Conservation (phyloP, 2,797 vertebrate species). For the Lophura swinhoii region DNA sequence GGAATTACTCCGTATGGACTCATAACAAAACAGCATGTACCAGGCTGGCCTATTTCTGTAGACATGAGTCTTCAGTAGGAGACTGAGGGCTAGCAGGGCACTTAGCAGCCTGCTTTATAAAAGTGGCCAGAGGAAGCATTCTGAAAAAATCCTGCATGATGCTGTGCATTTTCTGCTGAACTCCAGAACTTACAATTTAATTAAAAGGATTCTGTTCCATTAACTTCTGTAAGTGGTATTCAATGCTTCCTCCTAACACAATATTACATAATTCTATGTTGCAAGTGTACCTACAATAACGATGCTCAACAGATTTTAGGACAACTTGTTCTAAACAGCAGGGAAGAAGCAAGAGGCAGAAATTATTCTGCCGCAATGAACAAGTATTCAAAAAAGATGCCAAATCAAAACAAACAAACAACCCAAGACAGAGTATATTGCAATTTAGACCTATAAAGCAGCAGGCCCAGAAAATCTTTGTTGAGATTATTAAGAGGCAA, state of each 20-base stretch:
- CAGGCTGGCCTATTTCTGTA: background rate
- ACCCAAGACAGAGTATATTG: background rate
- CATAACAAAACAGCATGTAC: background rate
- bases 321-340: background rate
- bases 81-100: background rate
- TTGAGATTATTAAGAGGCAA: background rate
- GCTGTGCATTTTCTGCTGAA: background rate
- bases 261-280: background rate
- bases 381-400: background rate
- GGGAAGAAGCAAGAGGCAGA: background rate
- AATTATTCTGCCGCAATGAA: background rate
- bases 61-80: background rate
- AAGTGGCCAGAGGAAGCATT: background rate
- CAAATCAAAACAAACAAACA: background rate
- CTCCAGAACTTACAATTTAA: background rate
- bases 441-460: background rate
- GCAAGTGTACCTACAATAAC: background rate
- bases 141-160: background rate
- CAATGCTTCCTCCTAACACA: background rate
- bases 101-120: background rate
- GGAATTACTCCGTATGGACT: background rate
- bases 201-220: constrained; percentile 7
- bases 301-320: background rate
- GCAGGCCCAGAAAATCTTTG: background rate
- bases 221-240: background rate